Evolutionary conservation across 2,888 invertebrate genomes (phyloP).

Genomic region (Cryptocephalus moraei): DNA sequence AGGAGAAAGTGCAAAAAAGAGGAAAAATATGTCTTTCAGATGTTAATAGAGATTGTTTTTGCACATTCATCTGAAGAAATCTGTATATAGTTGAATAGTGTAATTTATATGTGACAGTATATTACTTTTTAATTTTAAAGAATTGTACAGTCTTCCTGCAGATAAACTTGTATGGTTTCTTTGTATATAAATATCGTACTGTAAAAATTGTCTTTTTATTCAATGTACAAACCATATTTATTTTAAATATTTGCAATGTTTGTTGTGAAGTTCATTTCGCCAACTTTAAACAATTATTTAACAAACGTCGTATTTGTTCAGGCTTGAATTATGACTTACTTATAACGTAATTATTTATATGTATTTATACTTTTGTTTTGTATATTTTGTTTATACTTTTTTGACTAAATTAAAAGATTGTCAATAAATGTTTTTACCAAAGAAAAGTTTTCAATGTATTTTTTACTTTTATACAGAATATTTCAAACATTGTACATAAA

Average conservation of each 20-base stretch:
- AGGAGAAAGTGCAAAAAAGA: background rate
- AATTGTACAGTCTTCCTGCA: constrained; percentile 16
- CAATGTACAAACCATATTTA: background rate
- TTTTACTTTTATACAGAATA: constrained; percentile 7
- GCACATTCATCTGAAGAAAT: background rate
- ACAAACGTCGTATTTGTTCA: too few relatives aligned
- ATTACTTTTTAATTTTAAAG: constrained; percentile 10
- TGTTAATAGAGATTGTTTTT: constrained; percentile 3
- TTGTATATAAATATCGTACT: constrained; percentile 3
- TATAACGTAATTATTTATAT: constrained; percentile 14
- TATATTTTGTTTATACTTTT: constrained; percentile 9
- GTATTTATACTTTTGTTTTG: constrained; percentile 14
- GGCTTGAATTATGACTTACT: constrained; percentile 4
- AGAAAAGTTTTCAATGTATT: constrained; percentile 7
- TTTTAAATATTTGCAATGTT: background rate
- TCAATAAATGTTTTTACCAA: constrained; percentile 18
- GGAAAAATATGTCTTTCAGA: background rate
- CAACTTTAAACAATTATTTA: background rate
- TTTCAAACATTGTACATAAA: constrained; percentile 7
- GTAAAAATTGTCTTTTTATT: constrained; percentile 7
- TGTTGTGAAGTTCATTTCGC: background rate
- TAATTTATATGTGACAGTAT: constrained; percentile 11
- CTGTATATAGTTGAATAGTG: constrained; percentile 6
- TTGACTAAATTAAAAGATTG: constrained; percentile 5
- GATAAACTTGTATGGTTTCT: constrained; percentile 6